Conservation (phyloP, 2,797 vertebrate species). For the Paedocypris micromegethes region DNA sequence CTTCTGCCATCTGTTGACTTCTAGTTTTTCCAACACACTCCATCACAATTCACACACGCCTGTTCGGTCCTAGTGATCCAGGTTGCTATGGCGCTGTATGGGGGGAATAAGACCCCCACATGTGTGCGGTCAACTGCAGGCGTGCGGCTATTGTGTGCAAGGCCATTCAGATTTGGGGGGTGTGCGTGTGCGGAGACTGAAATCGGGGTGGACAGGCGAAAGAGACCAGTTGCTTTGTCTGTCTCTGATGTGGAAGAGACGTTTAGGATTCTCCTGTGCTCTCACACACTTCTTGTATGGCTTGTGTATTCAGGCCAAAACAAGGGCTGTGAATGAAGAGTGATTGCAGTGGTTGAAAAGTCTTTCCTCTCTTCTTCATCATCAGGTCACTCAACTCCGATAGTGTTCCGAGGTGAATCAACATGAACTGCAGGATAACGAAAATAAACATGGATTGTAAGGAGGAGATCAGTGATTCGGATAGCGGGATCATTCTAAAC, state of each 20-base stretch:
- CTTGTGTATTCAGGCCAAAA: slow-evolving; percentile 29
- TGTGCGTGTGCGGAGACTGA: slow-evolving; percentile 22
- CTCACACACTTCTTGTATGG: slow-evolving; percentile 45
- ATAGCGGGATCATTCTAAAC: slow-evolving; percentile 86
- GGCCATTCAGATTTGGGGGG: slow-evolving; percentile 43
- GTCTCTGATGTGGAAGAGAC: slow-evolving; percentile 47
- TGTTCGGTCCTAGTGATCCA: slow-evolving; percentile 48
- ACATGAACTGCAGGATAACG: slow-evolving; percentile 11
- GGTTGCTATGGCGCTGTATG: slow-evolving; percentile 67
- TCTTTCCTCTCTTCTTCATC: slow-evolving; percentile 36
- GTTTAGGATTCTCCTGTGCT: slow-evolving; percentile 32
- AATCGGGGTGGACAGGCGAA: slow-evolving; percentile 27
- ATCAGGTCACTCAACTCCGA: slow-evolving; percentile 50
- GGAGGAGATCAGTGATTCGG: slow-evolving; percentile 84
- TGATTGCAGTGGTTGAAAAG: slow-evolving; percentile 8
- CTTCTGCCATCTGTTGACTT: slow-evolving; percentile 73
- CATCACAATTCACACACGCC: slow-evolving; percentile 44
- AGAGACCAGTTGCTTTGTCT: slow-evolving; percentile 49
- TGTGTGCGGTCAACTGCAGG: slow-evolving; percentile 68
- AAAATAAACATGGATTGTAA: slow-evolving; percentile 70
- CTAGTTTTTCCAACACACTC: slow-evolving; percentile 63
- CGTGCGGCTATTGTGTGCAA: slow-evolving; percentile 62
- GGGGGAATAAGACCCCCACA: slow-evolving; percentile 69
- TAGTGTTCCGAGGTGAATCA: slow-evolving; percentile 14
- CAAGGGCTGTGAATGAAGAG: slow-evolving; percentile 16